Base-by-base conservation (phyloP, 2,113 vertebrate species). In the Nothobranchius furzeri region DNA sequence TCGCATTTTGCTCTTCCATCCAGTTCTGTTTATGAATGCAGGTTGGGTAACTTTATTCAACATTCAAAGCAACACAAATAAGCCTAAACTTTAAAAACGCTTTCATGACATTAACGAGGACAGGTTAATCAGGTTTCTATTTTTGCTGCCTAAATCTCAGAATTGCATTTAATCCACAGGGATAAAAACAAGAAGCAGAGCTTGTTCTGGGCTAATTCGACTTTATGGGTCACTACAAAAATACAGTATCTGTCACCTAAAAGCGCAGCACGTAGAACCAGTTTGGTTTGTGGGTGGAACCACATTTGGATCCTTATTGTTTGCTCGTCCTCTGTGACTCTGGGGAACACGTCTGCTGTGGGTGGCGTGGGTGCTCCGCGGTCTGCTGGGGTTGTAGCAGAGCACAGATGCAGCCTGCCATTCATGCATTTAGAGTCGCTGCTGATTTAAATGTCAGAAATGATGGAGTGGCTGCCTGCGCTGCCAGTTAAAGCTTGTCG, bases 361-460 rank as follows among this genome's bases (percentile, higher is more conserved):
- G 60, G 64, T 49, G 43, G 66, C 75, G 69, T 73, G 75, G 75
- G 64, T 65, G 69, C 57, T 73, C 20, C 20, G 20, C 20, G 20
- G 20, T 20, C 64, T 69, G 56, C 72, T 72, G 82, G 0, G 68
- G 81, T 84, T 14, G 80, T 62, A 73, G 71, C 69, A 69, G 63
- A 66, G 72, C 60, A 49, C 66, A 82, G 40, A 82, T 37, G 75
- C 73, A 77, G 61, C 9, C 53, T 73, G 64, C 81, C 84, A 79
- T 69, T 88, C 85, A 87, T 85, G 83, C 85, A 76, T 77, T 78
- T 57, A 76, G 51, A 53, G 61, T 76, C 64, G 82, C 0, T 68
- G 60, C 36, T 67, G 84, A 85, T 89, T 89, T 79, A 85, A 52
- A 66, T 85, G 89, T 89, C 86, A 88, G 9, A 80, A n/a, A 77